phyloP scores from a whole-genome alignment of 2,888 invertebrate species.

The Drosophila neotestacea region DNA sequence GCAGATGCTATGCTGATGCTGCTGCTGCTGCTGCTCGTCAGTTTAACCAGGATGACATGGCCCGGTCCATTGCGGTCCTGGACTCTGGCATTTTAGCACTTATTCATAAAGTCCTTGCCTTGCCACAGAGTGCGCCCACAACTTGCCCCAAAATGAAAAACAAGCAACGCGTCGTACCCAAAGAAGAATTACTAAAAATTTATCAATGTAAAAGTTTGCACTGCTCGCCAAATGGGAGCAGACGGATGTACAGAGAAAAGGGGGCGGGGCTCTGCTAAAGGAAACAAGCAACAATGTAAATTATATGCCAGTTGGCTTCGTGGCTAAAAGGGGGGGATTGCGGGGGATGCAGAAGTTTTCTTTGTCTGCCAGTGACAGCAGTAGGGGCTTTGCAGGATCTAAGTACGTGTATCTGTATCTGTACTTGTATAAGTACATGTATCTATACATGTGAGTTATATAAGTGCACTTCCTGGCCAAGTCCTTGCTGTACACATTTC shows the following conservation, averaged over 20 bases:
- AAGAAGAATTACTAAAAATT: conserved; percentile 79
- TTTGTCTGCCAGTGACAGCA: conserved; percentile 41
- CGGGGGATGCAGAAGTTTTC: conserved; percentile 31
- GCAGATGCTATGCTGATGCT: conserved; percentile 35
- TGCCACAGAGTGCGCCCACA: conserved; percentile 49
- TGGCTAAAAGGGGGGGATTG: not conserved
- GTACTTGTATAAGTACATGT: conserved; percentile 2
- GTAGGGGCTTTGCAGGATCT: conserved; percentile 5
- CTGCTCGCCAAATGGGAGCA: conserved; percentile 32
- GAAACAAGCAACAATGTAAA: conserved; percentile 78
- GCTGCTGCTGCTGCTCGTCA: conserved; percentile 76
- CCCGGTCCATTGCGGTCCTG: conserved; percentile 84
- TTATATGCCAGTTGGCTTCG: conserved; percentile 75
- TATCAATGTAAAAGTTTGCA: conserved; percentile 74
- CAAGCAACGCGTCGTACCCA: conserved; percentile 39
- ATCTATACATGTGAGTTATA: conserved; percentile 22
- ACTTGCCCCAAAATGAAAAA: conserved; percentile 69
- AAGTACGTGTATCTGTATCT: conserved; percentile 18
- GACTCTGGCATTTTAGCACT: conserved; percentile 82
- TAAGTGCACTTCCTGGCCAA: conserved; percentile 49
- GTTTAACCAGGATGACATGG: conserved; percentile 85
- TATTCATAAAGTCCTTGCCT: conserved; percentile 79
- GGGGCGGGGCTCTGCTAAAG: conserved; percentile 29
- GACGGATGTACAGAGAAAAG: conserved; percentile 6
- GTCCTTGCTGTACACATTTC: conserved; percentile 37